These are phyloP conservation scores for Vanessa cardui DNA, from an alignment of 2,888 invertebrate genomes.

Conservation along the genomic window DNA sequence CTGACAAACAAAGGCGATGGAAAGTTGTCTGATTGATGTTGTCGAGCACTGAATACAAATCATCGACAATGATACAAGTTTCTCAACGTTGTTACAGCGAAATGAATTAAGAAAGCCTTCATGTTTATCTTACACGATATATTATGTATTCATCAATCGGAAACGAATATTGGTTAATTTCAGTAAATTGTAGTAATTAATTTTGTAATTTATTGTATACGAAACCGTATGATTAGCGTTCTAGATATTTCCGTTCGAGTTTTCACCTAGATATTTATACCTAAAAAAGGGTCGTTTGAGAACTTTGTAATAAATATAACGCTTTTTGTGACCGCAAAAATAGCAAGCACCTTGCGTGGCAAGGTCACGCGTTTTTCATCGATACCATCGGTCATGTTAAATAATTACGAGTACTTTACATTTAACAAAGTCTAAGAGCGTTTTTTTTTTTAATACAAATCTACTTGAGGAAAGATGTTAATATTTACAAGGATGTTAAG, in stretches of 20 bases:
- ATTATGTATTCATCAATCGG: neutral
- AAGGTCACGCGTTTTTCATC: conserved; percentile 67
- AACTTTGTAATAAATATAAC: conserved; percentile 55
- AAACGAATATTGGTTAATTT: neutral
- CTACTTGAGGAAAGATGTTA: conserved; percentile 30
- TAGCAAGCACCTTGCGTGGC: conserved; percentile 69
- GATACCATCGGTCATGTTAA: conserved; percentile 64
- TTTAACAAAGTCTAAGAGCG: conserved; percentile 12
- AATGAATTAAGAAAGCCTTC: conserved; percentile 65
- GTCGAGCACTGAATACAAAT: conserved; percentile 73
- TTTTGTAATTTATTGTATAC: no score
- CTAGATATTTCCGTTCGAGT: no score
- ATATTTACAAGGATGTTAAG: conserved; percentile 41
- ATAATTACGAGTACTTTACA: conserved; percentile 49
- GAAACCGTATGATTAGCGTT: no score
- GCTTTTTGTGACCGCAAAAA: conserved; percentile 72
- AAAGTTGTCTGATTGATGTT: conserved; percentile 64
- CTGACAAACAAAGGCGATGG: conserved; percentile 67
- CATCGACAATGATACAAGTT: conserved; percentile 73
- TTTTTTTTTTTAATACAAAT: neutral
- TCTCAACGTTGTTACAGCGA: conserved; percentile 66
- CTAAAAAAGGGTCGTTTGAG: neutral
- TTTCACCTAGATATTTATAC: neutral
- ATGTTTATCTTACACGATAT: conserved; percentile 41
- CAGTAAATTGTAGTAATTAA: no score